A percentile compares a stretch with the other conserved stretches of the same genome.
These are phyloP conservation scores for Noctuana brunneofusca DNA, from an alignment of 2,888 invertebrate genomes.

Conservation along the genomic window DNA sequence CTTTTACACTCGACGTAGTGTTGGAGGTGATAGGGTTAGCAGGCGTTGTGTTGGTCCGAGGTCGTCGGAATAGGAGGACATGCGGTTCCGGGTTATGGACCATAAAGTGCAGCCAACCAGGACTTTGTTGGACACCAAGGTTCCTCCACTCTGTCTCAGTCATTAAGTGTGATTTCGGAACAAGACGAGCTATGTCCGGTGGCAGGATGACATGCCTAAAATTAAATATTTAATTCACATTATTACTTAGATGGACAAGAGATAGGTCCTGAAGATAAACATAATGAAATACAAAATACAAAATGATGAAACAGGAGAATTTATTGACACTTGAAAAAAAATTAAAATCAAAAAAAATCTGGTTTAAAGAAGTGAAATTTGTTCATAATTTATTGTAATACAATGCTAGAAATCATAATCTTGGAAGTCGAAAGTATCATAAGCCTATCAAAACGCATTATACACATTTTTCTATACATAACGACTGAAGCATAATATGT, in stretches of 20 bases:
- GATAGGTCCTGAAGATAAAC: no score
- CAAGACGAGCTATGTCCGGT: constrained; percentile 90
- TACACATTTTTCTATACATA: no score
- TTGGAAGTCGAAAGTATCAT: no score
- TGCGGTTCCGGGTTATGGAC: constrained; percentile 96
- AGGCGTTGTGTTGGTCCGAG: constrained; percentile 48
- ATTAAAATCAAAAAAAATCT: no score
- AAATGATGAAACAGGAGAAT: no score
- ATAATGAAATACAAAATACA: no score
- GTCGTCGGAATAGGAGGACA: constrained; percentile 90
- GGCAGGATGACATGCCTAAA: constrained; percentile 95
- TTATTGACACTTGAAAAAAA: no score
- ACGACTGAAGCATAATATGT: no score
- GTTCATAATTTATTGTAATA: no score
- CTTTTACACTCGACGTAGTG: constrained; percentile 59
- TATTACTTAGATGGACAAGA: neutral
- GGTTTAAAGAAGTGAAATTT: no score
- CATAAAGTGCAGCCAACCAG: constrained; percentile 93
- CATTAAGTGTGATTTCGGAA: constrained; percentile 95
- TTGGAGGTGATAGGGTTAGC: constrained; percentile 56
- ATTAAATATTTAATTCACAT: constrained; percentile 33
- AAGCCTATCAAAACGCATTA: no score
- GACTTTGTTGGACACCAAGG: constrained; percentile 96
- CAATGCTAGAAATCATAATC: no score
- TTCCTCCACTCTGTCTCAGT: constrained; percentile 97